phyloP scores from a whole-genome alignment of 2,113 vertebrate species.

The Pygoscelis antarcticus region DNA sequence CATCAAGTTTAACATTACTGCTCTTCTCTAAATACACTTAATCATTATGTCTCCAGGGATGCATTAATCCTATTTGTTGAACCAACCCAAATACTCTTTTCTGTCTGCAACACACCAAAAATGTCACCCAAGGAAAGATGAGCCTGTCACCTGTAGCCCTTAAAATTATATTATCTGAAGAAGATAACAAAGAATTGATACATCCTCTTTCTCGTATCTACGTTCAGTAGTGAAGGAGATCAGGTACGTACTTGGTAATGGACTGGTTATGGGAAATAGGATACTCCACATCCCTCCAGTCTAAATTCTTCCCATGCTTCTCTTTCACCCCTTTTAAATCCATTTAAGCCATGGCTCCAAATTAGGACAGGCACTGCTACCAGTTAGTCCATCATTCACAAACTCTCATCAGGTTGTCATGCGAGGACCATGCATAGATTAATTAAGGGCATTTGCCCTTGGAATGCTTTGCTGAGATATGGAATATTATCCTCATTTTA shows the following conservation, averaged over 20 bases:
- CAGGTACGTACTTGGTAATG: not conserved
- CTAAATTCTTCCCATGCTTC: conserved; percentile 47
- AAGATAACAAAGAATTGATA: not conserved
- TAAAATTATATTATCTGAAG: not conserved
- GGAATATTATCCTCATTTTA: conserved; percentile 33
- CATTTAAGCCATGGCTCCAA: conserved; percentile 1
- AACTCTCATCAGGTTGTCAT: conserved; percentile 23
- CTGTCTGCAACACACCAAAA: not conserved
- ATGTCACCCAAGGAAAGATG: not conserved
- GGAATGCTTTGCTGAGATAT: conserved; percentile 26
- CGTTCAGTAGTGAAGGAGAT: not conserved
- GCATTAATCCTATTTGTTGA: not conserved
- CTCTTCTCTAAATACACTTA: not conserved
- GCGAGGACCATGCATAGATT: conserved; percentile 34
- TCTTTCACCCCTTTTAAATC: conserved; percentile 34
- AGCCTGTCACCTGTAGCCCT: not conserved
- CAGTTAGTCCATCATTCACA: conserved; percentile 9
- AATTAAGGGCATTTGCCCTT: conserved; percentile 41
- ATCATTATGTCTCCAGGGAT: not conserved
- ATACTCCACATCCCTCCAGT: not conserved
- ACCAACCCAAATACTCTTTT: not conserved
- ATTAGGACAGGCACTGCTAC: conserved; percentile 6
- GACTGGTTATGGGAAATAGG: not conserved
- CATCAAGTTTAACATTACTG: not conserved
- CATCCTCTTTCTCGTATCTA: not conserved